A percentile compares a stretch with the other conserved stretches of the same genome.
Evolutionary conservation across 2,113 vertebrate species (phyloP).

Genomic region (Hypanus sabinus): DNA sequence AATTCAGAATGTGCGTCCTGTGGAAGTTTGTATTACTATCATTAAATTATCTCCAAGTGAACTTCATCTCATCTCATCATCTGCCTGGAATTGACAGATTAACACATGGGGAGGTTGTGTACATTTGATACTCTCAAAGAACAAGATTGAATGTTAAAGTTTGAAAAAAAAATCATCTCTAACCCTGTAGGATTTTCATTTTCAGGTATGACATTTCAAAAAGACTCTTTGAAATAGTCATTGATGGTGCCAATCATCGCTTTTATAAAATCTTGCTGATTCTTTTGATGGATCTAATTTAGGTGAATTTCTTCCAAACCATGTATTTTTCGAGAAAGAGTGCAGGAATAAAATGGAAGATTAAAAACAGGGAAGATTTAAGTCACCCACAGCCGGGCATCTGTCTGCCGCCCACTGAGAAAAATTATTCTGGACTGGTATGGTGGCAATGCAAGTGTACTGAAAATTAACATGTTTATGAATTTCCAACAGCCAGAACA

Average conservation of each 20-base stretch:
- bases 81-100: background rate
- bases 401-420: background rate
- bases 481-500: background rate
- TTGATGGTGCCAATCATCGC: background rate
- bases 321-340: background rate
- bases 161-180: background rate
- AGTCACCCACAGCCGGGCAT: background rate
- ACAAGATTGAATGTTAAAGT: background rate
- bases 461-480: background rate
- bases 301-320: background rate
- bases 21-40: background rate
- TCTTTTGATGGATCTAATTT: background rate
- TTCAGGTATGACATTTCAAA: background rate
- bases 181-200: background rate
- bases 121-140: background rate
- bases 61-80: background rate
- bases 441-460: slow-evolving; percentile 5
- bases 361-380: background rate
- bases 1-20: background rate
- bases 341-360: background rate
- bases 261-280: background rate
- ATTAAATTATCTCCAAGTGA: background rate
- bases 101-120: background rate
- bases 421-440: background rate
- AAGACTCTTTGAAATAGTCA: background rate